Evolutionary conservation across 2,797 vertebrate species (phyloP).

Genomic region (Myotis pilosus): DNA sequence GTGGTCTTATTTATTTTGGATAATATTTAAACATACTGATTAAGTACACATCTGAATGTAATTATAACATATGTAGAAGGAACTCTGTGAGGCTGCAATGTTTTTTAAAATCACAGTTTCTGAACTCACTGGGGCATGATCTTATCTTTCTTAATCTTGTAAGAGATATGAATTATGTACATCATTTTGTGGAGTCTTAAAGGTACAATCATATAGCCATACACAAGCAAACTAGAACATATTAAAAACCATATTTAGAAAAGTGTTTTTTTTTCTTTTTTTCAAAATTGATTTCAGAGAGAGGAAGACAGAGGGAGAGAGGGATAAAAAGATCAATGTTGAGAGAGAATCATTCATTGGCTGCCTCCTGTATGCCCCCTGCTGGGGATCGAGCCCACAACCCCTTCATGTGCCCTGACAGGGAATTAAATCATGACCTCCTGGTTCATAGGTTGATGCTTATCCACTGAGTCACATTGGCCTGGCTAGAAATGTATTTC

Average conservation of each 20-base stretch:
- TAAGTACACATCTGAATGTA: background rate
- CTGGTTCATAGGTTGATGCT: too few species aligned
- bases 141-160: background rate
- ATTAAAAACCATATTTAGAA: background rate
- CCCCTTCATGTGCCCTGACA: too few species aligned
- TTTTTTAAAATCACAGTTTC: slow-evolving; percentile 16
- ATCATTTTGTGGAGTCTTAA: background rate
- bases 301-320: too few species aligned
- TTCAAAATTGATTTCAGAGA: too few species aligned
- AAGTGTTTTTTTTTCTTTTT: slow-evolving; percentile 3
- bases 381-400: too few species aligned
- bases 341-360: too few species aligned
- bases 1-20: background rate
- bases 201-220: background rate
- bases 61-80: background rate
- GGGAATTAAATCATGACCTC: too few species aligned
- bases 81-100: background rate
- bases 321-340: too few species aligned
- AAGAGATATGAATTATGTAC: slow-evolving; percentile 11
- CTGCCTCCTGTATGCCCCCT: too few species aligned
- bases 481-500: background rate
- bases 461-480: too few species aligned
- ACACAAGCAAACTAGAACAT: background rate
- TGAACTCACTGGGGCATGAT: background rate
- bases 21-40: slow-evolving; percentile 2